Percentiles rank a stretch among this genome's conserved stretches.
These are phyloP conservation scores for Acheta domesticus DNA, from an alignment of 2,888 invertebrate species.

Conservation along the genomic window DNA sequence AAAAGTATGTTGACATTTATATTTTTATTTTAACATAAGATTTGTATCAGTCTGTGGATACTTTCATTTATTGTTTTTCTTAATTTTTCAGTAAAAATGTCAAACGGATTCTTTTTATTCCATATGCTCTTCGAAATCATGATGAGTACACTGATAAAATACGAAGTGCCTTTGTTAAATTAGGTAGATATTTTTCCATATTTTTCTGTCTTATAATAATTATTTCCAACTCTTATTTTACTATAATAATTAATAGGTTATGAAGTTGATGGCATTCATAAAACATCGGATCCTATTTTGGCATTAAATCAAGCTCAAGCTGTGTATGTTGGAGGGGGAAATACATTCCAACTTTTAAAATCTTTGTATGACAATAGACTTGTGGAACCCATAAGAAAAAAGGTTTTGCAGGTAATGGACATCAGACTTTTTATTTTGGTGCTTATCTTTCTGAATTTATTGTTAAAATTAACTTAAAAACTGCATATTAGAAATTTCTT, in stretches of 20 bases:
- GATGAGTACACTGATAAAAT: constrained; percentile 63
- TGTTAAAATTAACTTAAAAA: too few relatives aligned
- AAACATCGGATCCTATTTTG: constrained; percentile 49
- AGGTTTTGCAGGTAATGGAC: constrained; percentile 28
- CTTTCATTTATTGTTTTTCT: constrained; percentile 26
- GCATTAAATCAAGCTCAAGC: constrained; percentile 63
- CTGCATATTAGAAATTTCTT: too few relatives aligned
- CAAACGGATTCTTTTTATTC: constrained; percentile 65
- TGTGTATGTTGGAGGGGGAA: constrained; percentile 77
- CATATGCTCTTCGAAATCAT: constrained; percentile 67
- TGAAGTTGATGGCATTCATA: constrained; percentile 63
- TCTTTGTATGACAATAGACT: constrained; percentile 65
- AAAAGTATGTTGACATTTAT: constrained; percentile 50
- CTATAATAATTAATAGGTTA: constrained; percentile 48
- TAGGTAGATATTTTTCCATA: constrained; percentile 53
- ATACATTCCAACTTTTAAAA: constrained; percentile 72
- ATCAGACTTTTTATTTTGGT: background rate
- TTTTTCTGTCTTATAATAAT: background rate
- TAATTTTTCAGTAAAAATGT: constrained; percentile 58
- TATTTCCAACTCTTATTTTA: background rate
- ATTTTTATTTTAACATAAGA: constrained; percentile 25
- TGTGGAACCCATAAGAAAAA: constrained; percentile 58
- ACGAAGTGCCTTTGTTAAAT: constrained; percentile 56
- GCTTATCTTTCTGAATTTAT: too few relatives aligned
- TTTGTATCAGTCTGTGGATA: constrained; percentile 31